Base-by-base conservation (phyloP, 2,797 vertebrate species). In the Pristis pectinata region DNA sequence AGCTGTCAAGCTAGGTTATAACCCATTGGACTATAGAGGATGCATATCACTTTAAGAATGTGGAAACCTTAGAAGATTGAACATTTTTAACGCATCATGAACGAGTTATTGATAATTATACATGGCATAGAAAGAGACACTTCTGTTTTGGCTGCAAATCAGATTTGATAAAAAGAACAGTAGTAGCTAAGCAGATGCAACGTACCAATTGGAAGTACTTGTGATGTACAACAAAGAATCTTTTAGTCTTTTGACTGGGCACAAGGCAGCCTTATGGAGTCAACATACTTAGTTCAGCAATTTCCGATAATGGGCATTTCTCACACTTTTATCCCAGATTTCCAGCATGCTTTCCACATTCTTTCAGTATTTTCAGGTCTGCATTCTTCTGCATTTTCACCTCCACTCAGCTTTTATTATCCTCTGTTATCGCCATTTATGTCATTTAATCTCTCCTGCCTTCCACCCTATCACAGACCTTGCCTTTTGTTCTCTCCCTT, bases 151-250 rank as follows among this genome's bases (percentile, higher is more conserved):
- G 11, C 13, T 72, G 30, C 27, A 53, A 94, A 94, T 74, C 70
- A 17, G 49, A 74, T 94, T 94, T 94, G 30, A 76, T 49, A 10
- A 49, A 27, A 53, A 19, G 49, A 44, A 74, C 67, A n/a, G 27
- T n/a, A 9, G 70, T 8, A 72, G 37, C 49, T 74, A 27, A 93
- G 15, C 67, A 74, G 92, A 53, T 94, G 92, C 70, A 94, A 41
- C 27, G 34, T 94, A 30, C 34, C 27, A 5, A 34, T 6, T 94
- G 49, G 53, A 49, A 34, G 34, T 44, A 72, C 11, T 24, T 22
- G 4, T 93, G 91, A 93, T 72, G 22, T n/a, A 49, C 70, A 94
- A 19, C 41, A 49, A 53, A 94, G 70, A 74, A 76, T 94, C n/a
- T 76, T 76, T 61, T 27, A 22, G 0, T 34, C 34, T 94, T 94